Conservation (phyloP, 2,888 invertebrate genomes). For the Eupithecia tripunctaria region DNA sequence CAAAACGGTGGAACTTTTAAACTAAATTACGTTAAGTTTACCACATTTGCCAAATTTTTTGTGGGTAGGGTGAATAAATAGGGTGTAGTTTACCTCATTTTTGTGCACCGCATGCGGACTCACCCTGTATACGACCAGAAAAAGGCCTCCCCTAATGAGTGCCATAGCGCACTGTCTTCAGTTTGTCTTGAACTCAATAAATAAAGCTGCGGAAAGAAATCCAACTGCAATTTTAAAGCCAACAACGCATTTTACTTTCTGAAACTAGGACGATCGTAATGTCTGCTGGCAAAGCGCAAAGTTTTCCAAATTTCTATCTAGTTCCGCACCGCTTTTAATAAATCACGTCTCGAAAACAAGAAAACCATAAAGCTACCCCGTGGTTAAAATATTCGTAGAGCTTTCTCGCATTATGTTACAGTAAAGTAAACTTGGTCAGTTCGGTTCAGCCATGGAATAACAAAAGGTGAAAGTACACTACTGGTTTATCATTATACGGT, state of each 20-base stretch:
- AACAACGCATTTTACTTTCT: neutral
- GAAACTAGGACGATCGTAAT: neutral
- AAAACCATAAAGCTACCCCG: neutral
- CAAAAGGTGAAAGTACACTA: slow-evolving; percentile 1
- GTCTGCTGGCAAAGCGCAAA: neutral
- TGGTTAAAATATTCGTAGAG: neutral
- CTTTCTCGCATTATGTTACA: neutral
- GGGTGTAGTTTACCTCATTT: no score
- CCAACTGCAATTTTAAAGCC: neutral
- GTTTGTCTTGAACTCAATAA: neutral
- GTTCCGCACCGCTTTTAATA: neutral
- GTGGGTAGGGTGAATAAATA: no score
- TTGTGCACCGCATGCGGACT: no score
- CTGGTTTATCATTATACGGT: slow-evolving; percentile 9
- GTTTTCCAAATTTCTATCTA: slow-evolving; percentile 3
- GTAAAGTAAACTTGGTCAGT: neutral
- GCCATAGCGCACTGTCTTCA: neutral
- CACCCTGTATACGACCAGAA: no score
- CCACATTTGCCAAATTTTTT: no score
- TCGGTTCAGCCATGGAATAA: neutral
- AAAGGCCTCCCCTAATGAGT: neutral
- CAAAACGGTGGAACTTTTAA: no score
- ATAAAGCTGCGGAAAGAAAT: neutral
- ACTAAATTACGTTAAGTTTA: no score
- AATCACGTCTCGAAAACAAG: neutral